Base-by-base conservation (phyloP, 1,140 invertebrate genomes). In the Platyscapa corneri region DNA sequence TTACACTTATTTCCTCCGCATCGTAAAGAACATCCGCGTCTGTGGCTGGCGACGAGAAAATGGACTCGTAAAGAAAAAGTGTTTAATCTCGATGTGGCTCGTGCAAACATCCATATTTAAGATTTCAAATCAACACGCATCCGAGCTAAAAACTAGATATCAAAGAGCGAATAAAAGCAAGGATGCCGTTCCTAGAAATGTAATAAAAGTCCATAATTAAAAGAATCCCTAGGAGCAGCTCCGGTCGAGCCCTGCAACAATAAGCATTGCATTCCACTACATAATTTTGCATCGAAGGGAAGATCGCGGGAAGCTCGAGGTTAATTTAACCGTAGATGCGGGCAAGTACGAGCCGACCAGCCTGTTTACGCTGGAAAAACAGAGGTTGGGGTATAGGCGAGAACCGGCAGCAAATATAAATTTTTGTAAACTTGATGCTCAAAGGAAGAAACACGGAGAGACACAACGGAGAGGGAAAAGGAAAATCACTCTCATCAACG, bases 401-500 rank as follows among this genome's bases (percentile, higher is more conserved):
- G 64, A n/a, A 67, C 37, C 39, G 16, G 7, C n/a, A 30, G 8
- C 37, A 65, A 83, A 83, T 76, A 76, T 76, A 83, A 65, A 83
- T 83, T 83, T 76, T 76, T 82, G 27, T 74, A 37, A 65, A 83
- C n/a, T 83, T 64, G 72, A 64, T 76, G 53, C 56, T 76, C 42
- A 67, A 84, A 78, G 53, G 39, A 42, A 39, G 14, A 32, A n/a
- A 75, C 39, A 64, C 2, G 27, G 14, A 74, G 65, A 76, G 46
- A 67, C 3, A 79, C 53, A 65, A 60, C 53, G 72, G 53, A 78
- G 78, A 75, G 64, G 82, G 84, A 6, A 60, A 82, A 74, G 72
- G n/a, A 46, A 12, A 46, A 46, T 46, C 72, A 86, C 85, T 87
- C 86, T 90, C 89, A 89, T 90, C 87, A 89, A 87, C 86, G 86